Conservation (phyloP, 1,140 invertebrate genomes). For the Leguminivora glycinivorella region DNA sequence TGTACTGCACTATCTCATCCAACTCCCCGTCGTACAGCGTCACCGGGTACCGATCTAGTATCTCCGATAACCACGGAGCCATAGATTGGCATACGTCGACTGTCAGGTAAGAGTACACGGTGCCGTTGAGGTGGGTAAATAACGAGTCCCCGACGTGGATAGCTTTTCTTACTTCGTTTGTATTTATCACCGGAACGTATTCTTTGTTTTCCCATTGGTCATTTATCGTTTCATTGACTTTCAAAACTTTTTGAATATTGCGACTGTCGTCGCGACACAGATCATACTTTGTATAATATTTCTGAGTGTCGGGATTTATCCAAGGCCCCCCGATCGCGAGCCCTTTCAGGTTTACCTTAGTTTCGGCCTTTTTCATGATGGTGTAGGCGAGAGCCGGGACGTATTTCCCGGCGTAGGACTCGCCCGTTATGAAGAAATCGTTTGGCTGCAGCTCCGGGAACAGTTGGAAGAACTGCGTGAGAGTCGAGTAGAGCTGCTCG, state of each 20-base stretch:
- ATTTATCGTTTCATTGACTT: too few species aligned
- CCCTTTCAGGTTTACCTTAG: background rate
- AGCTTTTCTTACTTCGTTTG: background rate
- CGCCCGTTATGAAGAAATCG: slow-evolving; percentile 69
- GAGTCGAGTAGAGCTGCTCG: slow-evolving; percentile 76
- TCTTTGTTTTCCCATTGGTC: too few species aligned
- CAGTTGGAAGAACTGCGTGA: slow-evolving; percentile 79
- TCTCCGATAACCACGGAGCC: background rate
- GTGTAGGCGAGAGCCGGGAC: background rate
- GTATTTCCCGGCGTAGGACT: background rate
- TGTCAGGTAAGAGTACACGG: background rate
- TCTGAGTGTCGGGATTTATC: background rate
- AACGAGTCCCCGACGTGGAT: background rate
- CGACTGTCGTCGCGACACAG: too few species aligned
- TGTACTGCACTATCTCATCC: background rate
- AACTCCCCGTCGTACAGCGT: background rate
- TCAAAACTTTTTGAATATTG: too few species aligned
- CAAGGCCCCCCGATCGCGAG: background rate
- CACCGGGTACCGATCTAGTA: background rate
- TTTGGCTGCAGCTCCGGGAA: slow-evolving; percentile 81
- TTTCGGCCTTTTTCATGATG: background rate
- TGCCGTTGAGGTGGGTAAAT: background rate
- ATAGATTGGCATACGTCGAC: background rate
- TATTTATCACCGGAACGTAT: background rate
- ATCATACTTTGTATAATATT: too few species aligned